Conservation (phyloP, 2,888 invertebrate genomes). For the Marronus borbonicus region DNA sequence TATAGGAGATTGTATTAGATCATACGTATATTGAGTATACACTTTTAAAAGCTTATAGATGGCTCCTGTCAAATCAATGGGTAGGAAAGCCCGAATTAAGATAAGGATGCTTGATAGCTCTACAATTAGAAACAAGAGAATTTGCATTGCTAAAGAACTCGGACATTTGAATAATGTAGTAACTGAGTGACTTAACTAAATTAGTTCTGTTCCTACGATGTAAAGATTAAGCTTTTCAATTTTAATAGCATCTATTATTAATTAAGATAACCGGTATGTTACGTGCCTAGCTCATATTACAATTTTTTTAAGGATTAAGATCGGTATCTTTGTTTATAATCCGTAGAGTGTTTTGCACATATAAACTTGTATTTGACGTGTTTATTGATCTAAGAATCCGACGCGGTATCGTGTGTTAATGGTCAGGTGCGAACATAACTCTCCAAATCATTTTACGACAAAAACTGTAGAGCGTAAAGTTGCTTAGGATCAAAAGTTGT, state of each 20-base stretch:
- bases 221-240: conserved; percentile 21
- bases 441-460: no score
- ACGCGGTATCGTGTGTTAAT: no score
- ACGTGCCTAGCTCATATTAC: neutral
- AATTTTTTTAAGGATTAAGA: conserved; percentile 10
- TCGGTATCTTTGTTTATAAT: conserved; percentile 1
- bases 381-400: no score
- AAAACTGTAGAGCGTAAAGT: no score
- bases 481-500: no score
- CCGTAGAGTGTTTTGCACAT: no score
- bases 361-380: no score
- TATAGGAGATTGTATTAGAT: conserved; percentile 14
- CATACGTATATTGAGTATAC: conserved; percentile 9
- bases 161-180: conserved; percentile 11
- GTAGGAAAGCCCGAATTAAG: conserved; percentile 27
- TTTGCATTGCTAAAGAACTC: conserved; percentile 42
- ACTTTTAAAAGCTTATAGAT: conserved; percentile 21
- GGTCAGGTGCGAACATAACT: no score
- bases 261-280: conserved; percentile 19
- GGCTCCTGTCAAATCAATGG: conserved; percentile 23
- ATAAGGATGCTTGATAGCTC: conserved; percentile 23
- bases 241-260: conserved; percentile 18
- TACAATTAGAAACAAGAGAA: conserved; percentile 32
- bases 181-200: conserved; percentile 4
- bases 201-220: conserved; percentile 1